Conservation (phyloP, 2,113 vertebrate species). For the Puntigrus tetrazona region DNA sequence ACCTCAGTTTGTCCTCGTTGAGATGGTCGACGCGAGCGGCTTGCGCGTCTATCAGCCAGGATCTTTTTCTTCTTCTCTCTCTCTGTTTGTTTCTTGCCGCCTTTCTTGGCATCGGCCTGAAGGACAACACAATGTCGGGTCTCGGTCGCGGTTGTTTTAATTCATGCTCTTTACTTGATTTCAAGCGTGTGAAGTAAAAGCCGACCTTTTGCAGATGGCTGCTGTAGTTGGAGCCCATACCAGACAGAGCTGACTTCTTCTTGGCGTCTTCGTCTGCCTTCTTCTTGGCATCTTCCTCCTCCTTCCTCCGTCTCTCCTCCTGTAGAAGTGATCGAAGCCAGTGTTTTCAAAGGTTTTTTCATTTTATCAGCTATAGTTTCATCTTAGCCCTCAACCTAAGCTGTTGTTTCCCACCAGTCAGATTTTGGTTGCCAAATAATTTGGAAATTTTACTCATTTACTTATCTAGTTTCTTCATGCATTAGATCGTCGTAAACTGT, state of each 20-base stretch:
- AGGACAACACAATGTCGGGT: neutral
- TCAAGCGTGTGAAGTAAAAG: neutral
- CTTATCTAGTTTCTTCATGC: neutral
- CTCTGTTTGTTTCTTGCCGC: conserved; percentile 96
- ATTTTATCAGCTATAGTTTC: too few species aligned
- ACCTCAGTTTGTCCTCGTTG: conserved; percentile 93
- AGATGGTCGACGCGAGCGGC: conserved; percentile 92
- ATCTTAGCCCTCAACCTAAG: too few species aligned
- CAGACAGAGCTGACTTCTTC: conserved; percentile 96
- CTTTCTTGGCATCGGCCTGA: conserved; percentile 96
- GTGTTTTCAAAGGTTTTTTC: too few species aligned
- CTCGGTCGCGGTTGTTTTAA: neutral
- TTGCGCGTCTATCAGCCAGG: conserved; percentile 93
- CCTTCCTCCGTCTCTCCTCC: conserved; percentile 91
- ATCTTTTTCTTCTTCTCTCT: conserved; percentile 98
- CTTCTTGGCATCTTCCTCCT: conserved; percentile 89
- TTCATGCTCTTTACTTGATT: neutral
- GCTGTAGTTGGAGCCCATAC: conserved; percentile 94
- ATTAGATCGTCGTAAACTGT: neutral
- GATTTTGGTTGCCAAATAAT: too few species aligned
- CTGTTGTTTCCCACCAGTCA: too few species aligned
- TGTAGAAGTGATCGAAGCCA: conserved; percentile 57
- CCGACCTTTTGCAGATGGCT: conserved; percentile 92
- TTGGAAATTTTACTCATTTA: neutral
- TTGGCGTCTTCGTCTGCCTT: conserved; percentile 91